Base-by-base conservation (phyloP, 2,113 vertebrate species). In the Mobula hypostoma region DNA sequence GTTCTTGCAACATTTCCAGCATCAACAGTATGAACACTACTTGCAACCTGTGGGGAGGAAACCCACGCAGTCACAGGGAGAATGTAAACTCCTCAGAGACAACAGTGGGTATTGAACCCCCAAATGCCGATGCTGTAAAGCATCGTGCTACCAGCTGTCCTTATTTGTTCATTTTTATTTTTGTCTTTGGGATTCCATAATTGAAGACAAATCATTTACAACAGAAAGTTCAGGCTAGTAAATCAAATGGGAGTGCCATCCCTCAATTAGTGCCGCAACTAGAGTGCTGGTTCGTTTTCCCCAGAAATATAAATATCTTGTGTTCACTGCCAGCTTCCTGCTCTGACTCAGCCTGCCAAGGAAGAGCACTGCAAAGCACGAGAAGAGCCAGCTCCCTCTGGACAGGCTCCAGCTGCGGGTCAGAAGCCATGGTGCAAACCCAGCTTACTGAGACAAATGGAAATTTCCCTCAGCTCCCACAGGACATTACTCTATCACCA, bases 291-390 rank as follows among this genome's bases (percentile, higher is more conserved):
- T 58, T 40, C 7, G 2, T 72, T 40, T 82, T 72, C 72, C 48
- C 66, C 66, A 92, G 90, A 21, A 92, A 21, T 40, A 72, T 72
- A 40, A 92, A 92, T 19, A 92, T n/a, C 90, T 40, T 72, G 27
- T 70, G 32, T 36, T 72, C 7, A 24, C 27, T 92, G 90, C 90
- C 90, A 92, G 72, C 32, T 91, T 72, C 56, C 58, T 19, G 7
- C 80, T 56, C 80, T 83, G 36, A 11, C 58, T 92, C 68, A 48
- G 36, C 11, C 66, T 27, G 68, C 32, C 90, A 72, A 21, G 11
- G 90, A 8, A 17, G 17, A 92, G n/a, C 7, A 24, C 66, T 72
- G 66, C 61, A 48, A 9, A 74, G 90, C 88, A 93, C 19, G 36
- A 74, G 17, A 66, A 14, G 21, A 36, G 19, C 32, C 29, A 68